Evolutionary conservation across 2,888 invertebrate genomes (phyloP).

Genomic region (Thera britannica): DNA sequence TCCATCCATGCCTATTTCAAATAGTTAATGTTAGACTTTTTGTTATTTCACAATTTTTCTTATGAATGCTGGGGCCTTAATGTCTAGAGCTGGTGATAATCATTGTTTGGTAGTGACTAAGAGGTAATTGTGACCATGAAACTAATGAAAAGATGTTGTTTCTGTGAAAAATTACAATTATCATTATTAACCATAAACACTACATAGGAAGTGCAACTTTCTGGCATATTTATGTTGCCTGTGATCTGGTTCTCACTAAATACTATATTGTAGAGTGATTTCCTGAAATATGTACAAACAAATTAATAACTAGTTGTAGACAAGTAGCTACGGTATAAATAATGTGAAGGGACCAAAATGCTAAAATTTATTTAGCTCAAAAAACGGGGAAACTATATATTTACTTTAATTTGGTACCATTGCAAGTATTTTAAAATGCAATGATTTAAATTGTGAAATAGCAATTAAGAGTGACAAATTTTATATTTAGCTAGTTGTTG

Average conservation of each 20-base stretch:
- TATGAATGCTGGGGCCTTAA: slow-evolving; percentile 31
- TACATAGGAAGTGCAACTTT: slow-evolving; percentile 4
- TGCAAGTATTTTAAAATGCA: slow-evolving; percentile 14
- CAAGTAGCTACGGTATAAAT: slow-evolving; percentile 6
- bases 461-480: slow-evolving; percentile 16
- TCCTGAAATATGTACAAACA: slow-evolving; percentile 10
- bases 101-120: neutral
- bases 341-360: slow-evolving; percentile 28
- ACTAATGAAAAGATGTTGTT: neutral
- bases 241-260: neutral
- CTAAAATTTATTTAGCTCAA: slow-evolving; percentile 10
- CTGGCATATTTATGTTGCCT: slow-evolving; percentile 1
- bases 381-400: slow-evolving; percentile 5
- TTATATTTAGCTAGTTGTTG: slow-evolving; percentile 1
- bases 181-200: neutral
- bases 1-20: slow-evolving; percentile 59
- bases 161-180: neutral
- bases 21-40: slow-evolving; percentile 33
- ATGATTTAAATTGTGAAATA: slow-evolving; percentile 34
- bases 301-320: slow-evolving; percentile 4
- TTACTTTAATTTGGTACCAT: slow-evolving; percentile 18
- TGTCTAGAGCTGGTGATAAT: slow-evolving; percentile 13
- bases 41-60: slow-evolving; percentile 45
- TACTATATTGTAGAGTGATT: neutral
- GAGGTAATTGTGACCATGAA: neutral